A percentile compares a stretch with the other conserved stretches of the same genome.
These are phyloP conservation scores for Hylyphantes graminicola DNA, from an alignment of 1,140 invertebrate species.

Conservation along the genomic window DNA sequence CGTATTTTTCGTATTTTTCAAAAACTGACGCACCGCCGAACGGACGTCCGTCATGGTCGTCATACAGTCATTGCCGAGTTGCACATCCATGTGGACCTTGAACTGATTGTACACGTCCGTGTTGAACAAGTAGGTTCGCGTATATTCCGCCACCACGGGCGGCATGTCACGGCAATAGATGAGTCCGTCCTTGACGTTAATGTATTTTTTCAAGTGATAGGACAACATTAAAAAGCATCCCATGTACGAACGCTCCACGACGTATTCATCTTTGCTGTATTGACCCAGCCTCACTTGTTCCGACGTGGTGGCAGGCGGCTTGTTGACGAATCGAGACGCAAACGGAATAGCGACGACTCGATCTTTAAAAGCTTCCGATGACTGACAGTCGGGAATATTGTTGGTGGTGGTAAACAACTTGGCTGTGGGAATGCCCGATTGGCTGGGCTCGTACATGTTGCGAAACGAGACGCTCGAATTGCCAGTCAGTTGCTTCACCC, in stretches of 20 bases:
- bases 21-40: constrained; percentile 29
- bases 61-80: background rate
- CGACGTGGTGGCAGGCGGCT: background rate
- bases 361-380: constrained; percentile 23
- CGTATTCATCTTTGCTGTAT: background rate
- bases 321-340: background rate
- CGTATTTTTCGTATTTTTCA: constrained; percentile 9
- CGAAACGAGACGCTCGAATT: background rate
- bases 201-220: constrained; percentile 1
- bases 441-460: constrained; percentile 11
- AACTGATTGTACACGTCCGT: constrained; percentile 33
- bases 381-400: background rate
- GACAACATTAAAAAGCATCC: constrained; percentile 21
- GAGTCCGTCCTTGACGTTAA: background rate
- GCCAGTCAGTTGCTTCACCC: constrained; percentile 34
- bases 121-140: background rate
- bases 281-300: background rate
- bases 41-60: constrained; percentile 20
- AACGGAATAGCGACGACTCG: constrained; percentile 34
- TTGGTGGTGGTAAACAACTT: constrained; percentile 34
- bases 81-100: constrained; percentile 12
- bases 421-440: constrained; percentile 17
- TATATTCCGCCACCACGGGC: constrained; percentile 3
- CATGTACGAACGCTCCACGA: constrained; percentile 11
- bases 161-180: constrained; percentile 20